Evolutionary conservation across 2,797 vertebrate genomes (phyloP), one percentile per base, ranked within the genome.

Genomic region (Falco berigora): DNA sequence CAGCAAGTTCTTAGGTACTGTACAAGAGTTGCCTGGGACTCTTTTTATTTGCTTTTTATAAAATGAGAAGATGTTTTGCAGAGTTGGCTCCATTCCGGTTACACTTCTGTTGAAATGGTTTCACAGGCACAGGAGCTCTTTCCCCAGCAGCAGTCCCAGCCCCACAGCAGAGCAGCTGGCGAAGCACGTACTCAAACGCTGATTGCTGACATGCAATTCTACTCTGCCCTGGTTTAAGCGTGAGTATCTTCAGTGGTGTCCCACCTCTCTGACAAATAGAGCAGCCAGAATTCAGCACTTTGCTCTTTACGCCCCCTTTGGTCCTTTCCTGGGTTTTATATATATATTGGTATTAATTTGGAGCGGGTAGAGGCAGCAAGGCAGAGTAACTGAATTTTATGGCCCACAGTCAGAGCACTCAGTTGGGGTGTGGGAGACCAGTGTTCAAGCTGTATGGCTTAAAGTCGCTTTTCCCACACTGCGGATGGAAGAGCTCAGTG

Each of bases 381-480:
- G 68, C 44, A 81, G 19, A 84, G 50, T 44, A 77, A 34, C 25
- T 50, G 81, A 77, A 58, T 79, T 95, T 94, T 66, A 88, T 56
- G n/a, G 55, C 28, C 46, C 42, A 27, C 24, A 72, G 10, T 77
- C 52, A 74, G 56, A 80, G 28, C 27, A 56, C 46, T 75, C 76
- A 47, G 0, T 0, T 53, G 79, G 86, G 27, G 78, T 59, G 63
- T 77, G 44, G 62, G 47, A 88, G 59, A 92, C 23, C 50, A 55
- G 10, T 50, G 62, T 47, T 90, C 46, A 90, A 88, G 50, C 16
- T 75, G 24, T 28, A 63, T 34, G 83, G 74, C 86, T 78, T 81
- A 84, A 96, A 83, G 88, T 15, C 91, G 71, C 59, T 90, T 93
- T 96, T 93, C 83, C 86, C 71, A 95, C 77, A 92, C n/a, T 28